Conservation (phyloP, 2,797 vertebrate genomes). For the Eulemur rubriventer region DNA sequence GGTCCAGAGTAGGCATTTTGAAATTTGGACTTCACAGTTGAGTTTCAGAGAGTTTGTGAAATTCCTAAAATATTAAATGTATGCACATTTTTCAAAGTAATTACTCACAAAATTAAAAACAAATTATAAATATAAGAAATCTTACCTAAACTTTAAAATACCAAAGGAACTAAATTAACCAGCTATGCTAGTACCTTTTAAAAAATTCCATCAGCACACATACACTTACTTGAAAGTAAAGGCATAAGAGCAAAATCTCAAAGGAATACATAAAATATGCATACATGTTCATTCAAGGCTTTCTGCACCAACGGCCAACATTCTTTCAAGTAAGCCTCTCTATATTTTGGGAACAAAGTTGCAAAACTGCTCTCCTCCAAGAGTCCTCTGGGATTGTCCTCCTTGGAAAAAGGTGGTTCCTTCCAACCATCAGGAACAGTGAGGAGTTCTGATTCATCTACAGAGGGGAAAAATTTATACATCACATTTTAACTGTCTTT, state of each 20-base stretch:
- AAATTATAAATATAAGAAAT: background rate
- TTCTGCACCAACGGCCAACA: constrained; percentile 97
- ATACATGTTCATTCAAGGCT: constrained; percentile 91
- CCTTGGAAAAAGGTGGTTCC: constrained; percentile 91
- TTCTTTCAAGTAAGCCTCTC: constrained; percentile 95
- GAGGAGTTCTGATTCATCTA: constrained; percentile 92
- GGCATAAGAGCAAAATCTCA: background rate
- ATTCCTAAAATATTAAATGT: background rate
- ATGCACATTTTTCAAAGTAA: background rate
- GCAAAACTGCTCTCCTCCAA: constrained; percentile 98
- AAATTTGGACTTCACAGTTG: background rate
- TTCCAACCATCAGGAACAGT: constrained; percentile 98
- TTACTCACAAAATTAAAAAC: constrained; percentile 13
- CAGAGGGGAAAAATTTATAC: constrained; percentile 32
- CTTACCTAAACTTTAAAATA: background rate
- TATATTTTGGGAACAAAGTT: constrained; percentile 96
- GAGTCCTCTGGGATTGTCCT: constrained; percentile 94
- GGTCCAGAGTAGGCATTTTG: background rate
- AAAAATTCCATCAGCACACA: background rate
- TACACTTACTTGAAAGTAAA: constrained; percentile 21
- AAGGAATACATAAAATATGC: constrained; percentile 57
- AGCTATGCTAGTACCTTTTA: background rate
- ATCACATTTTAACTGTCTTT: background rate
- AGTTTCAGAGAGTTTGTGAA: background rate
- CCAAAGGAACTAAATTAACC: background rate